phyloP scores from a whole-genome alignment of 2,888 invertebrate species.

The Malachius bipustulatus region DNA sequence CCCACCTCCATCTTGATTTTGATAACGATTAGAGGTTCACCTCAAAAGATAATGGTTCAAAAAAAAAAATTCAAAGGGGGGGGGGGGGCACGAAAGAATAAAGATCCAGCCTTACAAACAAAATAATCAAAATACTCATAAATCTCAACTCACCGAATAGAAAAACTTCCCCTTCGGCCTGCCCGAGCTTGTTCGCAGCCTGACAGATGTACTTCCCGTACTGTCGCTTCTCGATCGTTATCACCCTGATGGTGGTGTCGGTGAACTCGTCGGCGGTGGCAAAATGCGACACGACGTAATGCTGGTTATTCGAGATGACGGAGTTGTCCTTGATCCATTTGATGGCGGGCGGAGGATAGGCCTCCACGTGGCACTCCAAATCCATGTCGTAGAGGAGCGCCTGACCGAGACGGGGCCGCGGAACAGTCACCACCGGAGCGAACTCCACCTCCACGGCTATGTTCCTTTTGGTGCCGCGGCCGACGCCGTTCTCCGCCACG shows the following conservation, averaged over 20 bases:
- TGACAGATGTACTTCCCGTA: constrained; percentile 78
- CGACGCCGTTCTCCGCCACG: constrained; percentile 82
- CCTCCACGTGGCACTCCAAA: constrained; percentile 87
- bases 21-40: no score
- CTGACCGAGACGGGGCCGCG: constrained; percentile 71
- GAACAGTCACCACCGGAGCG: constrained; percentile 74
- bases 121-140: constrained; percentile 5
- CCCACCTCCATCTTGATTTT: no score
- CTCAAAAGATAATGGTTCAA: no score
- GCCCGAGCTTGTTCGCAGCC: constrained; percentile 79
- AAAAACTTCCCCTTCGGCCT: constrained; percentile 66
- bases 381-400: constrained; percentile 91
- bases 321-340: constrained; percentile 80
- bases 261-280: constrained; percentile 87
- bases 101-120: no score
- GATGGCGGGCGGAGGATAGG: constrained; percentile 88
- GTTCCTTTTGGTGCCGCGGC: constrained; percentile 71
- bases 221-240: constrained; percentile 83
- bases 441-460: constrained; percentile 87
- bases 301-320: constrained; percentile 77
- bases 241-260: constrained; percentile 77
- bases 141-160: constrained; percentile 56
- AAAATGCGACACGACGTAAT: constrained; percentile 82
- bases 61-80: no score
- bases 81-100: no score